Conservation (phyloP, 2,888 invertebrate genomes). For the Polymixis flavicincta region DNA sequence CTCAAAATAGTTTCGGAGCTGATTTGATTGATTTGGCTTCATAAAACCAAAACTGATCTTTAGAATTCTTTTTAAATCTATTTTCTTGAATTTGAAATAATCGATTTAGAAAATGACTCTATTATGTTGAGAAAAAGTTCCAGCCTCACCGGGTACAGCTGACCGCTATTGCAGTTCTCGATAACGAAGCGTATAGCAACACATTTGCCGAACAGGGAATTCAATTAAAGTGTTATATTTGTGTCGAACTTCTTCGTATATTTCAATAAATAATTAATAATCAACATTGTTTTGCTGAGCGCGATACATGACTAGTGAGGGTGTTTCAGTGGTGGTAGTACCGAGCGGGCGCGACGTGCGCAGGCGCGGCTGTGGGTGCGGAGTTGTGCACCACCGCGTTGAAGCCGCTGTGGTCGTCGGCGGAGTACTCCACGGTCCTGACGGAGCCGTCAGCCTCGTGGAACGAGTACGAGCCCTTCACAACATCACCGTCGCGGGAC, state of each 20-base stretch:
- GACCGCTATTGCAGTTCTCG: background rate
- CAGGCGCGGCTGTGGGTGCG: constrained; percentile 72
- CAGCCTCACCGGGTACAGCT: background rate
- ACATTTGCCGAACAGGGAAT: background rate
- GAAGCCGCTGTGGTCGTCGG: constrained; percentile 89
- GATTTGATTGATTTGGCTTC: background rate
- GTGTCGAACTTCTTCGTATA: constrained; percentile 58
- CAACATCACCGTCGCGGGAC: constrained; percentile 88
- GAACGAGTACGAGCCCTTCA: constrained; percentile 89
- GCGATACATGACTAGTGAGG: constrained; percentile 26
- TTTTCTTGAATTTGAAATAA: background rate
- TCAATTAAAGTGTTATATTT: background rate
- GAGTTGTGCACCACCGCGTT: constrained; percentile 83
- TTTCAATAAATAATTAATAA: constrained; percentile 62
- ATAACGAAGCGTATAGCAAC: background rate
- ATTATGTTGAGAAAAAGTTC: background rate
- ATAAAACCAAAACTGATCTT: background rate
- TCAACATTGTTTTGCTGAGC: constrained; percentile 49
- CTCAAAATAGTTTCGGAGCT: background rate
- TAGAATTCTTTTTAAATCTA: background rate
- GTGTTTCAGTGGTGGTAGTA: constrained; percentile 73
- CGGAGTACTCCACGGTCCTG: constrained; percentile 89
- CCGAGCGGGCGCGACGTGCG: constrained; percentile 62
- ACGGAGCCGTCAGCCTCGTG: constrained; percentile 90
- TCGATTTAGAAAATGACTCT: background rate